Evolutionary conservation across 2,113 vertebrate genomes (phyloP).

Genomic region (Hystrix brachyura): DNA sequence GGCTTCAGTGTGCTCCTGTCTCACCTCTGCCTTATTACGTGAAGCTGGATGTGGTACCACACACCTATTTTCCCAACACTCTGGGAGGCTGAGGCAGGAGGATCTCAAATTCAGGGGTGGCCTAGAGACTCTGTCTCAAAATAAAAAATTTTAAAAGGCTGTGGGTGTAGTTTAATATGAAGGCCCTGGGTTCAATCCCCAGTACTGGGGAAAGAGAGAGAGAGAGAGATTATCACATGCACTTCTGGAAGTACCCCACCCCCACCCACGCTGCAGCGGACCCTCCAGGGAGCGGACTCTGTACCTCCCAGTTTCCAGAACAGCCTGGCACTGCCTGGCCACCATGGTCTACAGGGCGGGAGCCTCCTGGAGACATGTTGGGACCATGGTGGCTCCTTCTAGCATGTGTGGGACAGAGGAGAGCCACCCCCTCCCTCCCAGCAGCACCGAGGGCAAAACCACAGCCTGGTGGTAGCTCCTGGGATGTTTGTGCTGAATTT

Average conservation of each 20-base stretch:
- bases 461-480: neutral
- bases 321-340: neutral
- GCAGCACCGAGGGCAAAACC: slow-evolving; percentile 9
- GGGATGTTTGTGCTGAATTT: neutral
- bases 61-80: neutral
- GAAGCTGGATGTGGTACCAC: too few species aligned
- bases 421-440: neutral
- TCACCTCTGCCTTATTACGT: neutral
- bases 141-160: neutral
- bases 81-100: neutral
- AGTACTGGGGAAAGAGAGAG: neutral
- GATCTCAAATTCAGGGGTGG: neutral
- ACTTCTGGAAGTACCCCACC: neutral
- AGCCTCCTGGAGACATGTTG: neutral
- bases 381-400: neutral
- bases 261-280: neutral
- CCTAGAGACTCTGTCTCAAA: neutral
- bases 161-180: neutral
- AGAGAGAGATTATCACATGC: neutral
- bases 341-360: neutral
- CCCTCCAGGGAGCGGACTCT: neutral
- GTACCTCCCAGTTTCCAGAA: neutral
- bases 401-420: neutral
- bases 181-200: neutral
- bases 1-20: neutral